Evolutionary conservation across 2,797 vertebrate genomes (phyloP).

Genomic region (Siniperca scherzeri): DNA sequence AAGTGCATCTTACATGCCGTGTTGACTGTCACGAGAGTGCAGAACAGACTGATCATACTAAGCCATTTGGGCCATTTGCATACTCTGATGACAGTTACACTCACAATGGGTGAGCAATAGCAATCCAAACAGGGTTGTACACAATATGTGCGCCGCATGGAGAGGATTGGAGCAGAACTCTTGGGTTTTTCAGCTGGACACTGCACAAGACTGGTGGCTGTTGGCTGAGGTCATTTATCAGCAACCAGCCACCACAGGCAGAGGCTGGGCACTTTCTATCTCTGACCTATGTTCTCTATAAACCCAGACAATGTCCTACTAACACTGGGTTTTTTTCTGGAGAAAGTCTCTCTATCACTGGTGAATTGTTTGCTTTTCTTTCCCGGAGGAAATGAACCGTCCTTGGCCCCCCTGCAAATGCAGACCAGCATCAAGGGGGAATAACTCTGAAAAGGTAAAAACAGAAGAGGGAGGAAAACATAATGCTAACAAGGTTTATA

Average conservation of each 20-base stretch:
- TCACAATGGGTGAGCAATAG: constrained; percentile 41
- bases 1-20: not conserved
- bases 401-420: constrained; percentile 50
- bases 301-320: constrained; percentile 70
- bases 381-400: constrained; percentile 50
- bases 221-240: constrained; percentile 74
- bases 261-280: constrained; percentile 57
- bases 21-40: not conserved
- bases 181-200: constrained; percentile 58
- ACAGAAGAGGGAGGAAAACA: constrained; percentile 39
- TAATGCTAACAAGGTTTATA: constrained; percentile 62
- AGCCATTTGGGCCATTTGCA: constrained; percentile 36
- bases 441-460: constrained; percentile 57
- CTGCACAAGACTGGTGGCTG: constrained; percentile 59
- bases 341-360: constrained; percentile 56
- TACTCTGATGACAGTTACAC: constrained; percentile 35
- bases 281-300: constrained; percentile 73
- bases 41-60: not conserved
- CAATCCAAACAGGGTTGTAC: constrained; percentile 33
- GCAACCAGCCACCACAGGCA: constrained; percentile 55
- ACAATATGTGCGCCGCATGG: constrained; percentile 29
- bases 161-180: constrained; percentile 51
- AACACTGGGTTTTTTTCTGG: constrained; percentile 34
- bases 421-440: constrained; percentile 49
- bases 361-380: constrained; percentile 61